These are phyloP conservation scores for Pogonocherus hispidulus DNA, from an alignment of 2,888 invertebrate genomes.

Conservation along the genomic window DNA sequence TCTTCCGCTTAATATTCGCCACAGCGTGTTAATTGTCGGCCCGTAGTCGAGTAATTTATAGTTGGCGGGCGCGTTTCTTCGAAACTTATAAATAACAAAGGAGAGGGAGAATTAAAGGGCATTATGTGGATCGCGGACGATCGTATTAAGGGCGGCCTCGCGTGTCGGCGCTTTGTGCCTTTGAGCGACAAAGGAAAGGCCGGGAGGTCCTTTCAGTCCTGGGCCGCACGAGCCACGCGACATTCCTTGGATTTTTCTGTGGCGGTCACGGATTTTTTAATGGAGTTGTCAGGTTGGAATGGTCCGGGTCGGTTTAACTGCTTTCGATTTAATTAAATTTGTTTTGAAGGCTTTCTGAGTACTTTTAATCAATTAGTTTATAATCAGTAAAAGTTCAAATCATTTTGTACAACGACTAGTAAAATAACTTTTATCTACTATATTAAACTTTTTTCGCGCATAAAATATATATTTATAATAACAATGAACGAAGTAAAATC, in stretches of 20 bases:
- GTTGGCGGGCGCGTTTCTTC: conserved; percentile 48
- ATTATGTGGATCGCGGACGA: conserved; percentile 43
- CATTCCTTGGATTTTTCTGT: not conserved
- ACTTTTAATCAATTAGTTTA: too few relatives aligned
- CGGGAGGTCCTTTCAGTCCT: conserved; percentile 2
- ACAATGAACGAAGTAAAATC: too few relatives aligned
- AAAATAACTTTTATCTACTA: too few relatives aligned
- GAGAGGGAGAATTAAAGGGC: conserved; percentile 49
- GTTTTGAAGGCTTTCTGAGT: too few relatives aligned
- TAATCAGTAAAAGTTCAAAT: too few relatives aligned
- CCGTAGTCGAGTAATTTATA: conserved; percentile 40
- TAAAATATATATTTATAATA: too few relatives aligned
- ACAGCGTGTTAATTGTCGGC: conserved; percentile 21
- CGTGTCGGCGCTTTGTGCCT: conserved; percentile 58
- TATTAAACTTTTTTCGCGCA: too few relatives aligned
- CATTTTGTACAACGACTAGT: too few relatives aligned
- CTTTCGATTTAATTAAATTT: too few relatives aligned
- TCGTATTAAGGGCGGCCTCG: conserved; percentile 40
- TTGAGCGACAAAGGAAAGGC: conserved; percentile 58
- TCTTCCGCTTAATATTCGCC: conserved; percentile 14
- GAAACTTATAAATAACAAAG: conserved; percentile 55
- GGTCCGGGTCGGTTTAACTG: too few relatives aligned
- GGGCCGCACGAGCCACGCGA: not conserved
- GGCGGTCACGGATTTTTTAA: not conserved
- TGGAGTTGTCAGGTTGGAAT: too few relatives aligned